These are phyloP conservation scores for Trissolcus basalis DNA, from an alignment of 1,140 invertebrate species.

Conservation along the genomic window DNA sequence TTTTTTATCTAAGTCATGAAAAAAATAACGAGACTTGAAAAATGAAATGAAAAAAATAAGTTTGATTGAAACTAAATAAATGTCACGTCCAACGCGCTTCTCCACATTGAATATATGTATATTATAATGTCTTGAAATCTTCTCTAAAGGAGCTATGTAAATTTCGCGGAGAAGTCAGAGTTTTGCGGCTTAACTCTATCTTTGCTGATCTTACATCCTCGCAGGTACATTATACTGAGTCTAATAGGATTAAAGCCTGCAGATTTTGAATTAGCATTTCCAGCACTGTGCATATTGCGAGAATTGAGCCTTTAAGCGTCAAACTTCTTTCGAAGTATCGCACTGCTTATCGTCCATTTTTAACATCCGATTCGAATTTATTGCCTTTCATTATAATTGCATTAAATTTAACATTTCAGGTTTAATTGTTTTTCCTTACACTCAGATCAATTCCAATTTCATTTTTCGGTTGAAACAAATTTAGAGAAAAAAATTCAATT, in stretches of 20 bases:
- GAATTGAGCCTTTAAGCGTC: slow-evolving; percentile 50
- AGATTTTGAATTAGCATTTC: slow-evolving; percentile 62
- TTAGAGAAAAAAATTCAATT: too few species aligned
- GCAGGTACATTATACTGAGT: slow-evolving; percentile 57
- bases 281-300: slow-evolving; percentile 49
- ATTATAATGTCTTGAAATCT: slow-evolving; percentile 51
- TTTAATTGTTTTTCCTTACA: too few species aligned
- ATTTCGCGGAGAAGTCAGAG: slow-evolving; percentile 52
- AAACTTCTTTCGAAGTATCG: slow-evolving; percentile 50
- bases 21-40: too few species aligned
- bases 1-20: too few species aligned
- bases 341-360: slow-evolving; percentile 50
- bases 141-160: slow-evolving; percentile 50
- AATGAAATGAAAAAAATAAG: neutral
- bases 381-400: too few species aligned
- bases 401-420: too few species aligned
- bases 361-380: slow-evolving; percentile 22
- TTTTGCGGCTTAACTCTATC: slow-evolving; percentile 57
- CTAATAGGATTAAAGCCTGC: slow-evolving; percentile 58
- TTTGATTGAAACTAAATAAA: neutral
- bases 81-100: slow-evolving; percentile 5
- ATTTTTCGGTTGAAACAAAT: too few species aligned
- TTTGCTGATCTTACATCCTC: slow-evolving; percentile 56
- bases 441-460: too few species aligned
- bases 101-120: slow-evolving; percentile 26